Evolutionary conservation across 2,797 vertebrate species (phyloP).

Genomic region (Lophius americanus): DNA sequence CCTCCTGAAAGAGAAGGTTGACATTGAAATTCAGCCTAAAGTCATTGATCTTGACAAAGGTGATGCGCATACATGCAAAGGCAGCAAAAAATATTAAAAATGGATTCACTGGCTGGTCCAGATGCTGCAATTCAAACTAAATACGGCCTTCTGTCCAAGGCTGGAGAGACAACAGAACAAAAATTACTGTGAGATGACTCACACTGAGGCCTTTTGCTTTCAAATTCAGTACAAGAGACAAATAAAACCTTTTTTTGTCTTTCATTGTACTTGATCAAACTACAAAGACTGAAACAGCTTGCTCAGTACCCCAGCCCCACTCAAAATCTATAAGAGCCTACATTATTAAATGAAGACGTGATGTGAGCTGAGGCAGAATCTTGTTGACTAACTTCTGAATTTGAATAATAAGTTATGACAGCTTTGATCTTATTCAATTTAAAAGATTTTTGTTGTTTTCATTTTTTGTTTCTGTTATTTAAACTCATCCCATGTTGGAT

Average conservation of each 20-base stretch:
- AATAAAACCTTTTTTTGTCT: neutral
- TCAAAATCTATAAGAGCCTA: conserved; percentile 8
- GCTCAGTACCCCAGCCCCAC: conserved; percentile 26
- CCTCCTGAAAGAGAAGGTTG: conserved; percentile 90
- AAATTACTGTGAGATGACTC: conserved; percentile 26
- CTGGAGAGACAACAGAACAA: conserved; percentile 16
- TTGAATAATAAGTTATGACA: conserved; percentile 15
- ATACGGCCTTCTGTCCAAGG: conserved; percentile 32
- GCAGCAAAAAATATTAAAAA: neutral
- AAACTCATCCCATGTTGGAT: conserved; percentile 12
- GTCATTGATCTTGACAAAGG: conserved; percentile 93
- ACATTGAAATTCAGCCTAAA: conserved; percentile 83
- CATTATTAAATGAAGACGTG: neutral
- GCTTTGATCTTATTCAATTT: conserved; percentile 22
- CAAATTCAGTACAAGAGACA: conserved; percentile 8
- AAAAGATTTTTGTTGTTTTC: conserved; percentile 2
- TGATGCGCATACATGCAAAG: conserved; percentile 55
- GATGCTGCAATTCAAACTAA: conserved; percentile 61
- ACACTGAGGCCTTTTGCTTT: conserved; percentile 15
- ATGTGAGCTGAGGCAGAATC: neutral
- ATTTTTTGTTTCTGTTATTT: conserved; percentile 10
- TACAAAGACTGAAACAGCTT: neutral
- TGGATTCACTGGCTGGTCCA: conserved; percentile 88
- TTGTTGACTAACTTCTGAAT: conserved; percentile 10
- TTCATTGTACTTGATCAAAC: conserved; percentile 11